A percentile compares a stretch with the other conserved stretches of the same genome.
These are phyloP conservation scores for Hirtodrosophila confusa DNA, from an alignment of 2,888 invertebrate genomes.

Conservation along the genomic window DNA sequence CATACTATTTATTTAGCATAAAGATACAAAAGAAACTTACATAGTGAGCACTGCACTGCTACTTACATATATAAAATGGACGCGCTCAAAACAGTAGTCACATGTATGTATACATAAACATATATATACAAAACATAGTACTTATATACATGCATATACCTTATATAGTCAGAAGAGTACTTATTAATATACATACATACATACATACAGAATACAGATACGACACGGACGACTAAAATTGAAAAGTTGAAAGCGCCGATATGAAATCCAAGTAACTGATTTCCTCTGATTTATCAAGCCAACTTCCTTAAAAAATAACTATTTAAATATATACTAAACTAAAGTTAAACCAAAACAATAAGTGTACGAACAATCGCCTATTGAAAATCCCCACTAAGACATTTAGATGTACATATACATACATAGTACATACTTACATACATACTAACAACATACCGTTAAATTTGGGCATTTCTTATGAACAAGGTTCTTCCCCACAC, in stretches of 20 bases:
- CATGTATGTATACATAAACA: slow-evolving; percentile 27
- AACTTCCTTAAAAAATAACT: slow-evolving; percentile 42
- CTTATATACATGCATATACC: slow-evolving; percentile 7
- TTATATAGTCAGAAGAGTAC: slow-evolving; percentile 10
- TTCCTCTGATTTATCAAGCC: slow-evolving; percentile 26
- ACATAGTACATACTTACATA: slow-evolving; percentile 13
- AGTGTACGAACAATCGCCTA: slow-evolving; percentile 72
- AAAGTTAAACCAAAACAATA: slow-evolving; percentile 54
- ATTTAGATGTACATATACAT: neutral
- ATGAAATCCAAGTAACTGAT: slow-evolving; percentile 45
- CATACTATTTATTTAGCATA: slow-evolving; percentile 44
- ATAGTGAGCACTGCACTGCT: slow-evolving; percentile 64
- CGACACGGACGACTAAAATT: slow-evolving; percentile 19
- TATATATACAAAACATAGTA: slow-evolving; percentile 32
- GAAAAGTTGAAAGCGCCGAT: slow-evolving; percentile 36
- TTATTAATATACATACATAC: slow-evolving; percentile 10
- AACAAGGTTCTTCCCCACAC: slow-evolving; percentile 69
- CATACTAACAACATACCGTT: neutral
- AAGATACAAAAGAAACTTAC: slow-evolving; percentile 44
- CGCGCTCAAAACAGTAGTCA: slow-evolving; percentile 34
- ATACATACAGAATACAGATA: slow-evolving; percentile 18
- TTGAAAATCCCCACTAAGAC: slow-evolving; percentile 52
- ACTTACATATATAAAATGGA: slow-evolving; percentile 34
- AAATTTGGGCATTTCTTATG: slow-evolving; percentile 41
- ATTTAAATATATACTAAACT: slow-evolving; percentile 15